These are phyloP conservation scores for Scaptomyza caliginosa DNA, from an alignment of 2,888 invertebrate species.

Conservation along the genomic window DNA sequence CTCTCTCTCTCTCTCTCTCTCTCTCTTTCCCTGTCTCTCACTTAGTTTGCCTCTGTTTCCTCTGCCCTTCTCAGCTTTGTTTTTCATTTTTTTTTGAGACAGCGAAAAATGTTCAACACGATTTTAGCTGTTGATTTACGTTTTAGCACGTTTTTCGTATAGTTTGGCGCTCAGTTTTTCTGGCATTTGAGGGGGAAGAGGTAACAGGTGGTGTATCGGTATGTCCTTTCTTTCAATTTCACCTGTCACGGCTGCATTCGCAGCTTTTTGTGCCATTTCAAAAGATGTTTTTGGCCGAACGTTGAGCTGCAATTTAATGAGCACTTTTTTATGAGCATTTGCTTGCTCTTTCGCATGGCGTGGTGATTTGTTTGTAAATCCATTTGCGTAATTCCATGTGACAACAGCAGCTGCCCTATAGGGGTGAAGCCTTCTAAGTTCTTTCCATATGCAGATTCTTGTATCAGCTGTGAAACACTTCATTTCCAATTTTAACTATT, in stretches of 20 bases:
- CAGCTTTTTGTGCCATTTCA: conserved; percentile 51
- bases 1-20: too few species aligned
- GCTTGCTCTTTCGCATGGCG: conserved; percentile 4
- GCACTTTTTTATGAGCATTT: conserved; percentile 39
- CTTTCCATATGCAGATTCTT: too few species aligned
- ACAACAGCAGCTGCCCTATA: conserved; percentile 18
- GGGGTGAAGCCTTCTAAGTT: neutral
- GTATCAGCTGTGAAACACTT: too few species aligned
- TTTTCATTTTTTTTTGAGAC: conserved; percentile 28
- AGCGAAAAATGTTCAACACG: conserved; percentile 73
- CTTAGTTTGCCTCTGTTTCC: conserved; percentile 7
- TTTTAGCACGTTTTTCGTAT: conserved; percentile 76
- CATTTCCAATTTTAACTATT: too few species aligned
- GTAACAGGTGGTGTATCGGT: neutral
- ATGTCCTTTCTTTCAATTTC: conserved; percentile 42
- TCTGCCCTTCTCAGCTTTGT: neutral
- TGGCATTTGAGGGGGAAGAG: conserved; percentile 1
- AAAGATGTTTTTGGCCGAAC: conserved; percentile 40
- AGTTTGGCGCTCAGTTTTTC: conserved; percentile 44
- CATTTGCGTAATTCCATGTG: conserved; percentile 33
- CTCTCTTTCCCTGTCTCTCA: conserved; percentile 7
- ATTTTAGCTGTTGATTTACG: conserved; percentile 78
- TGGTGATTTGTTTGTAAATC: conserved; percentile 47
- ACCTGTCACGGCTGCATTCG: conserved; percentile 60
- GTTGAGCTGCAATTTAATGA: conserved; percentile 66